Percentiles rank a stretch among this genome's conserved stretches.
These are phyloP conservation scores for Erebia aethiops DNA, from an alignment of 2,888 invertebrate species.

Conservation along the genomic window DNA sequence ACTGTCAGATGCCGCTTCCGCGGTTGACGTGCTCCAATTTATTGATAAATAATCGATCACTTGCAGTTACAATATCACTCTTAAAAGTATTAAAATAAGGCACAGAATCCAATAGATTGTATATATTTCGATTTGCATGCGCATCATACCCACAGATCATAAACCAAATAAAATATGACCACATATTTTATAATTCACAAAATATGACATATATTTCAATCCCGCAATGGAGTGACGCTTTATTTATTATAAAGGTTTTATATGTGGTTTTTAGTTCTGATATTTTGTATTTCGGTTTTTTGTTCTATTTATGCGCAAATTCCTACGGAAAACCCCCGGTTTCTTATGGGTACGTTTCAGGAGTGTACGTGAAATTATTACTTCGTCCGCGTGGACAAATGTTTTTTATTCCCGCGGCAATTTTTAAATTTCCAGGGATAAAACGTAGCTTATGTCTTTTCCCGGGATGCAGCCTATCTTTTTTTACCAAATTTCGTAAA, in stretches of 20 bases:
- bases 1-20: slow-evolving; percentile 26
- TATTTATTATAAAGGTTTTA: neutral
- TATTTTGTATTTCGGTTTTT: slow-evolving; percentile 7
- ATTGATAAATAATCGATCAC: slow-evolving; percentile 24
- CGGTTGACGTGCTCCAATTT: slow-evolving; percentile 22
- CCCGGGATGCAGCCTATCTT: too few species aligned
- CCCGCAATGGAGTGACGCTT: slow-evolving; percentile 3
- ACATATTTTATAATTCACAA: slow-evolving; percentile 23
- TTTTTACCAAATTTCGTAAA: too few species aligned
- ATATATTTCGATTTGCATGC: neutral
- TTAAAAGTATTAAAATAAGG: neutral
- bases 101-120: neutral
- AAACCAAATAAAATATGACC: slow-evolving; percentile 21
- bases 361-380: too few species aligned
- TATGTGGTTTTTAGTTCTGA: slow-evolving; percentile 15
- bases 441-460: too few species aligned
- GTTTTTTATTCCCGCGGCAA: neutral
- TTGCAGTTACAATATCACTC: slow-evolving; percentile 6
- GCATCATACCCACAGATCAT: slow-evolving; percentile 14
- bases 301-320: neutral
- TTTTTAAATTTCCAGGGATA: too few species aligned
- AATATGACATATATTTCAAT: slow-evolving; percentile 21
- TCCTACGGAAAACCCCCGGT: too few species aligned
- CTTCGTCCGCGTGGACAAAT: too few species aligned
- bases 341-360: too few species aligned